These are phyloP conservation scores for Antheraea pernyi DNA, from an alignment of 1,140 invertebrate species.

Conservation along the genomic window DNA sequence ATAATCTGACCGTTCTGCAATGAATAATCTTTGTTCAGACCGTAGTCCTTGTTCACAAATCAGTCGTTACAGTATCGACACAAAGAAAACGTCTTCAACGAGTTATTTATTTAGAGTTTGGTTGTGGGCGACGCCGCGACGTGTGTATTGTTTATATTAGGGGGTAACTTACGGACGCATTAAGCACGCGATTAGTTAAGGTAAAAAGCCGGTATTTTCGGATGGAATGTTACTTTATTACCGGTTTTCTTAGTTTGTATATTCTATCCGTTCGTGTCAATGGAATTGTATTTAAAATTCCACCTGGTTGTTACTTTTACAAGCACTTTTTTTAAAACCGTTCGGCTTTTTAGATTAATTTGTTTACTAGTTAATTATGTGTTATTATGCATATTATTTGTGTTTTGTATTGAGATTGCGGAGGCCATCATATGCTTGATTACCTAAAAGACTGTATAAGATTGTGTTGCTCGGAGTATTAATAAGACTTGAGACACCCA, in stretches of 20 bases:
- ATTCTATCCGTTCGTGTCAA: background rate
- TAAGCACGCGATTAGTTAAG: background rate
- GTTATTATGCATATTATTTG: no score
- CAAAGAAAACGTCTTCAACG: slow-evolving; percentile 20
- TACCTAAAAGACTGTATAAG: no score
- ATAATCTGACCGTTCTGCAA: background rate
- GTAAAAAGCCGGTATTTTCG: background rate
- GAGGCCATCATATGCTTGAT: no score
- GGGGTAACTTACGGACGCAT: slow-evolving; percentile 2
- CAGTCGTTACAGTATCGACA: slow-evolving; percentile 20
- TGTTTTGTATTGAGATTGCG: no score
- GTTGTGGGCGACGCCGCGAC: background rate
- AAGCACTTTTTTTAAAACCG: background rate
- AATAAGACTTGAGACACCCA: no score
- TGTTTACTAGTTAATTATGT: no score
- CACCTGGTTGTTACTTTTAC: background rate
- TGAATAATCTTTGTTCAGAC: slow-evolving; percentile 12
- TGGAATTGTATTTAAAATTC: background rate
- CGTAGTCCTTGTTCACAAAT: slow-evolving; percentile 17
- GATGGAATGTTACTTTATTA: slow-evolving; percentile 1
- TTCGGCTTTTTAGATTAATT: background rate
- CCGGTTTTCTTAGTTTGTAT: background rate
- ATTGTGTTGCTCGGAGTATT: no score
- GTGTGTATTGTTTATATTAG: background rate
- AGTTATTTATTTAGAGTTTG: slow-evolving; percentile 16